phyloP scores from a whole-genome alignment of 2,797 vertebrate genomes.

The Balearica regulorum region DNA sequence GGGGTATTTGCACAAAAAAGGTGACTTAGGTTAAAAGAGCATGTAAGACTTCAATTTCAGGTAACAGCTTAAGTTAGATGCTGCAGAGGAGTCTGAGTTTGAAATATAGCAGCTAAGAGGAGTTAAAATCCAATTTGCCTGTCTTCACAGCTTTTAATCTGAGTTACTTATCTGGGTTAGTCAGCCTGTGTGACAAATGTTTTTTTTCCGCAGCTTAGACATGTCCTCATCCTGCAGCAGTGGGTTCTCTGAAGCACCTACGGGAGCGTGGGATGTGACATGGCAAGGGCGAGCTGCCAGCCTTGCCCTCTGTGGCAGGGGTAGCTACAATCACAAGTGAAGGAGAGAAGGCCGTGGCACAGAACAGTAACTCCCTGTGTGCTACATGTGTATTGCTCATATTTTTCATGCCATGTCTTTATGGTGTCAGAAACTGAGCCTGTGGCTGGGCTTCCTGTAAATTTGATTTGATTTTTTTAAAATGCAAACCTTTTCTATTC shows the following conservation, averaged over 20 bases:
- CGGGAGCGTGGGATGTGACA: not conserved
- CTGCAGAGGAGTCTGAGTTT: not conserved
- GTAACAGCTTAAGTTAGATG: not conserved
- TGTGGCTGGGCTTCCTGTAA: not conserved
- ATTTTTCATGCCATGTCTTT: not conserved
- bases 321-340: not conserved
- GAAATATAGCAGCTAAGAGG: not conserved
- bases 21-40: not conserved
- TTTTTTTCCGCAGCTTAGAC: not conserved
- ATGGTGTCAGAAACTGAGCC: not conserved
- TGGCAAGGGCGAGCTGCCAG: not conserved
- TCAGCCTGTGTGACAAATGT: not conserved
- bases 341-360: not conserved
- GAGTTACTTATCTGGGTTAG: not conserved
- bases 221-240: not conserved
- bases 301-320: not conserved
- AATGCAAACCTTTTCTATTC: not conserved
- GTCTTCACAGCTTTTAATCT: not conserved
- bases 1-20: not conserved
- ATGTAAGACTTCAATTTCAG: not conserved
- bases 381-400: accelerated
- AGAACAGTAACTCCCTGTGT: not conserved
- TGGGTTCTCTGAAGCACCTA: not conserved
- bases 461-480: not conserved
- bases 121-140: not conserved